These are phyloP conservation scores for Coptodon bakossiorum DNA, from an alignment of 2,113 vertebrate genomes.

Conservation along the genomic window DNA sequence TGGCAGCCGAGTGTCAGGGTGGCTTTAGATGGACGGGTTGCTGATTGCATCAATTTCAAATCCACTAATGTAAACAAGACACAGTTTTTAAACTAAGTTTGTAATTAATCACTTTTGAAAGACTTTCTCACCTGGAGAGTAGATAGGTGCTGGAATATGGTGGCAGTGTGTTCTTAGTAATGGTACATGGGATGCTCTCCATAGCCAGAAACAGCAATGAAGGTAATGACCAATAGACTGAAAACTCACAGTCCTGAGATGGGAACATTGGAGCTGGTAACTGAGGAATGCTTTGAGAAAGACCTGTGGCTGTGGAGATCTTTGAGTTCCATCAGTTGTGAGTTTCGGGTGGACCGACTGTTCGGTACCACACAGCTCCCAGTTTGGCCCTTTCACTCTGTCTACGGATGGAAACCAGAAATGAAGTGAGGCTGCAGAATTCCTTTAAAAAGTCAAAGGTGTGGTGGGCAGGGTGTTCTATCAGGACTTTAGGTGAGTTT, in stretches of 20 bases:
- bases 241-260: background rate
- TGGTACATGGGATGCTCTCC: background rate
- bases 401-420: background rate
- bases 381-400: background rate
- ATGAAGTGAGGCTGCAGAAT: background rate
- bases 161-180: background rate
- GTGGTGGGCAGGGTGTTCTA: background rate
- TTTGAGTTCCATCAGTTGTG: background rate
- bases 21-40: background rate
- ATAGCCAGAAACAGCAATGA: background rate
- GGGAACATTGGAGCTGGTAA: background rate
- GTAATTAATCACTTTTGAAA: background rate
- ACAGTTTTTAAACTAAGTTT: background rate
- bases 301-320: background rate
- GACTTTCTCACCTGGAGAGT: background rate
- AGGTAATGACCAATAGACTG: background rate
- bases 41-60: background rate
- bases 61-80: background rate
- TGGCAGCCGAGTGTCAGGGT: background rate
- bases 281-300: background rate
- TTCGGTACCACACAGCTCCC: background rate
- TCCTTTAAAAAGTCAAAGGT: background rate
- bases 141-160: background rate
- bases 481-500: background rate
- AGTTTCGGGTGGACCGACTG: background rate